Base-by-base conservation (phyloP, 2,113 vertebrate species). In the Coracopsis vasa region DNA sequence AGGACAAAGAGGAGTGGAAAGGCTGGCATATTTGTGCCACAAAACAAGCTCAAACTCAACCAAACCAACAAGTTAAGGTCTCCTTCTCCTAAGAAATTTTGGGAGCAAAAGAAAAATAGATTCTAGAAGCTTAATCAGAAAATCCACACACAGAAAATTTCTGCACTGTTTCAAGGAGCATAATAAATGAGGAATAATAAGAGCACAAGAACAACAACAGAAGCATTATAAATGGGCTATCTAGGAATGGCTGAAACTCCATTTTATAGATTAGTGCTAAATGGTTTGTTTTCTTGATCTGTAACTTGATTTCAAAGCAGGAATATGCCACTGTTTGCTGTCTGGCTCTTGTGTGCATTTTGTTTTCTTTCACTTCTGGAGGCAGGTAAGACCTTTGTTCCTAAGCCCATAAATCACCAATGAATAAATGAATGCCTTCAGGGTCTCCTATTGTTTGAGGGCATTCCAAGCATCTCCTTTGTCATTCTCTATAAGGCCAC, bases 311-410 rank as follows among this genome's bases (percentile, higher is more conserved):
- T 92, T 84, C 25, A 73, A 86, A 44, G 39, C 58, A 92, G 67
- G 56, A 92, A 72, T 69, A 70, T 11, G 17, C 58, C 85, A 48
- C 67, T 88, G 79, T 37, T 80, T 72, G 54, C 90, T 85, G 83
- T 41, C 79, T 83, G 71, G 74, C 82, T 69, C 67, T 86, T 69
- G 16, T 44, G 48, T 35, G 61, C 53, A 27, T 65, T 93, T 89
- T 91, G 73, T 71, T 93, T 93, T 73, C 74, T 77, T 77, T 80
- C 19, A 50, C 35, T 94, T 54, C 78, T 78, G 73, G 7, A 78
- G 54, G 35, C 71, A 93, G 94, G 54, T 81, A 91, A 90, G 73
- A 79, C 74, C 82, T 96, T 85, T 95, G 71, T 77, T 92, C 83
- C 85, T 71, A 79, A 86, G 71, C 29, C 74, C 51, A 71, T 81